phyloP scores from a whole-genome alignment of 1,140 invertebrate species.

The Monomorium pharaonis region DNA sequence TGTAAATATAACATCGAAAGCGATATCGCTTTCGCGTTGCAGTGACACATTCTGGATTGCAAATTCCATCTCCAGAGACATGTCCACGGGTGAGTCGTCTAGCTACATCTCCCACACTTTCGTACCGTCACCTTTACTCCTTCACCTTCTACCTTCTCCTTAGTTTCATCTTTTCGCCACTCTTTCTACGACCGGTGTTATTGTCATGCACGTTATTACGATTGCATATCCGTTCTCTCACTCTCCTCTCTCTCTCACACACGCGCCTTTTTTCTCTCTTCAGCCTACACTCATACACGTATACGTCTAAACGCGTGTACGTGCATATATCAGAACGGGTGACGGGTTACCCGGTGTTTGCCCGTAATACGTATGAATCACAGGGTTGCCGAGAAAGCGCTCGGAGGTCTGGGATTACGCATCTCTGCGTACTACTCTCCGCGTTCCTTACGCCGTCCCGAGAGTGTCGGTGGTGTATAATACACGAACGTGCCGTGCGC shows the following conservation, averaged over 20 bases:
- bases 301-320: background rate
- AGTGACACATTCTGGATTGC: conserved; percentile 51
- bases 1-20: conserved; percentile 41
- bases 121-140: conserved; percentile 13
- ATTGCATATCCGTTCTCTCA: background rate
- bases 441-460: conserved; percentile 44
- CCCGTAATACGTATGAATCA: conserved; percentile 59
- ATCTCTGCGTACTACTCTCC: conserved; percentile 29
- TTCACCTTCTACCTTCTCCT: conserved; percentile 4
- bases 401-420: conserved; percentile 52
- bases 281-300: background rate
- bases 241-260: background rate
- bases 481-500: conserved; percentile 41
- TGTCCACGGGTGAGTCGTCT: conserved; percentile 26
- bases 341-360: conserved; percentile 42
- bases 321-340: conserved; percentile 43
- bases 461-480: conserved; percentile 35
- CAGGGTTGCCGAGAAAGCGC: conserved; percentile 42
- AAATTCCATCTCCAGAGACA: conserved; percentile 39
- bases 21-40: conserved; percentile 12
- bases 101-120: background rate
- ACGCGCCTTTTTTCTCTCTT: background rate
- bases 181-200: conserved; percentile 22
- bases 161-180: background rate
- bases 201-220: conserved; percentile 43